These are phyloP conservation scores for Seladonia tumulorum DNA, from an alignment of 2,888 invertebrate genomes.

Conservation along the genomic window DNA sequence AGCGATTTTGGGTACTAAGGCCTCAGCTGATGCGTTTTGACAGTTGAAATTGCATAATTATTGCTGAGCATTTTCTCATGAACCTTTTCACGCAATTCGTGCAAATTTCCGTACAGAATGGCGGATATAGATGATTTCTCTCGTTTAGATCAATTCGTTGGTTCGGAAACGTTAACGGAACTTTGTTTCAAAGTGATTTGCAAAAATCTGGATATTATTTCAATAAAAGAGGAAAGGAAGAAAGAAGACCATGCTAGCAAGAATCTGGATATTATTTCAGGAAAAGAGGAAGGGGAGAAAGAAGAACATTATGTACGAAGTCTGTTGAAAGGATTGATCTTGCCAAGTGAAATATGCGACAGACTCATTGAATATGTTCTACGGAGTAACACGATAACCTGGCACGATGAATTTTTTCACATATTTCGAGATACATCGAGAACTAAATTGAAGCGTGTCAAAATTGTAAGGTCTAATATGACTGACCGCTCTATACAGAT, in stretches of 20 bases:
- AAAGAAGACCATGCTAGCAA: conserved; percentile 81
- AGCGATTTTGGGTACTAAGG: conserved; percentile 45
- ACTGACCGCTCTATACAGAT: conserved; percentile 90
- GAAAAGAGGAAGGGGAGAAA: conserved; percentile 49
- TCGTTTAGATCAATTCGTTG: conserved; percentile 75
- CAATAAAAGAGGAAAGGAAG: conserved; percentile 63
- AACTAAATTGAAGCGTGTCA: conserved; percentile 89
- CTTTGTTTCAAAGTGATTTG: conserved; percentile 88
- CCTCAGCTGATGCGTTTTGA: conserved; percentile 74
- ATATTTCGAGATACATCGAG: conserved; percentile 89
- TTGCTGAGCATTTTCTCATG: conserved; percentile 44
- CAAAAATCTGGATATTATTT: conserved; percentile 87
- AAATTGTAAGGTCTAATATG: conserved; percentile 89
- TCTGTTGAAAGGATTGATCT: conserved; percentile 87
- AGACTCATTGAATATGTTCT: conserved; percentile 87
- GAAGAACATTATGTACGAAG: conserved; percentile 61
- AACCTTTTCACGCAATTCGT: conserved; percentile 58
- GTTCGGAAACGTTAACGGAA: conserved; percentile 88
- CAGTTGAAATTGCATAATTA: conserved; percentile 72
- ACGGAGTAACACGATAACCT: conserved; percentile 84
- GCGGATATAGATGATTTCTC: conserved; percentile 78
- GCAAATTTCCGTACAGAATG: conserved; percentile 69
- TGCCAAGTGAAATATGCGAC: conserved; percentile 91
- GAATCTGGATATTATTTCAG: conserved; percentile 87
- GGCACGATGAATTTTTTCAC: conserved; percentile 89